Evolutionary conservation across 2,888 invertebrate species (phyloP), one percentile per base, ranked within the genome.

Genomic region (Homarus gammarus): DNA sequence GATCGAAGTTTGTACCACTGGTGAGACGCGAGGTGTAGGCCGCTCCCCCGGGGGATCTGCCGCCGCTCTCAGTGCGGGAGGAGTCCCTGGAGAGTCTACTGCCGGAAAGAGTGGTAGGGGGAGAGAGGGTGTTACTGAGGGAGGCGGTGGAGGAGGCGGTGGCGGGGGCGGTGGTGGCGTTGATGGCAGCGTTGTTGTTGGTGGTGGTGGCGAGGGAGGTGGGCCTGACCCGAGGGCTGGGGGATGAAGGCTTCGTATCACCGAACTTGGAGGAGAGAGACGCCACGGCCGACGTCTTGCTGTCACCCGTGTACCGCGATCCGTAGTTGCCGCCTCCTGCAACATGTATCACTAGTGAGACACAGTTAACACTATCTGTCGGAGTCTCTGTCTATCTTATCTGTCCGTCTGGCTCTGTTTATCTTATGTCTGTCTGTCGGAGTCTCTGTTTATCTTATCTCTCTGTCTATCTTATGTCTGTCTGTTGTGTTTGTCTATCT

Each of bases 231-330:
- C 83, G 75, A 18, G 56, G 8, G 6, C 68, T 51, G n/a, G 88
- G 49, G 2, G 83, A 64, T 5, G 87, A 56, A 51, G 79, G 79
- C 44, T 86, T 90, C n/a, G 82, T 82, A 1, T 87, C 91, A 1
- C 81, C 84, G 36, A 85, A 91, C 78, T 87, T 90, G 10, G 91
- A 88, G 51, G 90, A 81, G 31, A 85, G 64, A 22, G 85, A 49
- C 10, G 87, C 51, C 36, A 82, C 40, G 3, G 27, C n/a, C 15
- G 87, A 83, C 10, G 33, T 44, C 44, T 83, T 77, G 83, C 49
- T 49, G 56, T 56, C 72, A 27, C n/a, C 31, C 1, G 31, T 40
- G 31, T 64, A 73, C 15, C 88, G 70, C 10, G 78, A 86, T 1
- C 44, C 44, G n/a, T 79, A 79, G 51, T 38, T 79, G 49, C 49